These are phyloP conservation scores for Alethe castanea DNA, from an alignment of 2,113 vertebrate genomes.

Conservation along the genomic window DNA sequence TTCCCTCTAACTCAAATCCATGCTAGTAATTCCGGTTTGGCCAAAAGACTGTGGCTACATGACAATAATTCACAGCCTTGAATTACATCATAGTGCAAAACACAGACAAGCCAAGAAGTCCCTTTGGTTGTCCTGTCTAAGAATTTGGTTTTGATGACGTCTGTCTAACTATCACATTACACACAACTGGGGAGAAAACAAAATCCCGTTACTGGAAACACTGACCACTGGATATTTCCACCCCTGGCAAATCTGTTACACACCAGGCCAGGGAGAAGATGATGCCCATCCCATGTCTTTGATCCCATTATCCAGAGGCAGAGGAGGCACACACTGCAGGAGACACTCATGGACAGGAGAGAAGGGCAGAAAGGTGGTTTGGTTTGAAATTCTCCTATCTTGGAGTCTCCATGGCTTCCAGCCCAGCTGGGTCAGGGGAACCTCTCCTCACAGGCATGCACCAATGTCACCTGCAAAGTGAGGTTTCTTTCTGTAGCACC, in stretches of 20 bases:
- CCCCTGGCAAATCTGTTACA: background rate
- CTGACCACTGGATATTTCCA: background rate
- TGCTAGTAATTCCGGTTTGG: background rate
- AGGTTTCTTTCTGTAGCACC: background rate
- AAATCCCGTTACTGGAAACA: background rate
- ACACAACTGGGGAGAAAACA: background rate
- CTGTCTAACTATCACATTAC: background rate
- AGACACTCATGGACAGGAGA: rapidly evolving
- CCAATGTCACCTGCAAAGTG: background rate
- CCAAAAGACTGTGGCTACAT: background rate
- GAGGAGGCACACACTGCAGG: background rate
- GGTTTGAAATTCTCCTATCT: background rate
- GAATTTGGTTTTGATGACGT: background rate
- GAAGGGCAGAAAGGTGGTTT: background rate
- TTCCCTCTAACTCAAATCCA: background rate
- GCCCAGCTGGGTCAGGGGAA: background rate
- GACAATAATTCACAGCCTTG: background rate
- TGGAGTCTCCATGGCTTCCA: background rate
- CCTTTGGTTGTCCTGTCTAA: background rate
- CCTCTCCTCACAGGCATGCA: background rate
- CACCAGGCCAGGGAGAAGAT: background rate
- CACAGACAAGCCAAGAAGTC: background rate
- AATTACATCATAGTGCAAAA: background rate
- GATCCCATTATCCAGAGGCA: background rate
- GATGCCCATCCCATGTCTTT: background rate